Percentiles rank a stretch among this genome's conserved stretches.
Conservation (phyloP, 2,113 vertebrate genomes). For the Romanogobio albipinnatus region DNA sequence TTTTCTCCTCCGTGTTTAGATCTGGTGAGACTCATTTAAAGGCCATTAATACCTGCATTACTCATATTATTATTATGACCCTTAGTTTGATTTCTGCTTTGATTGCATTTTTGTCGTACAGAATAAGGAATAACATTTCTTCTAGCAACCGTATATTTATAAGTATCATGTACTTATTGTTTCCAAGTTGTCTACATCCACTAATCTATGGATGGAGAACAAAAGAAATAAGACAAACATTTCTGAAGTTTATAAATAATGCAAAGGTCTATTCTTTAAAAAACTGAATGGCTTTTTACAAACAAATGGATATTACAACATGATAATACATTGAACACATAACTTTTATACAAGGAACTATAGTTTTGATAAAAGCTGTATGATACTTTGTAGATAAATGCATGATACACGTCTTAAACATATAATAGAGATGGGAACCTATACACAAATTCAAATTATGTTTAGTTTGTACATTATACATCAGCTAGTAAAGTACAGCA, state of each 20-base stretch:
- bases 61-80: slow-evolving; percentile 53
- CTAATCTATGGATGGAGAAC: slow-evolving; percentile 63
- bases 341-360: background rate
- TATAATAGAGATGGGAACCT: background rate
- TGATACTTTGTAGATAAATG: background rate
- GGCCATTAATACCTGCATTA: slow-evolving; percentile 56
- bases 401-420: background rate
- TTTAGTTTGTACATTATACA: background rate
- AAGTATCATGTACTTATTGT: slow-evolving; percentile 59
- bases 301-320: background rate
- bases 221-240: slow-evolving; percentile 57
- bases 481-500: background rate
- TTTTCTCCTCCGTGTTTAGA: slow-evolving; percentile 46
- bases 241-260: slow-evolving; percentile 44
- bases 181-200: slow-evolving; percentile 59
- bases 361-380: background rate
- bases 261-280: slow-evolving; percentile 20
- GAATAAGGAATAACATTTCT: slow-evolving; percentile 36
- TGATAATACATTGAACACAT: background rate
- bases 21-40: slow-evolving; percentile 50
- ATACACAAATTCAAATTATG: background rate
- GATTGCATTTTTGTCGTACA: slow-evolving; percentile 57
- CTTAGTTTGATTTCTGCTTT: slow-evolving; percentile 48
- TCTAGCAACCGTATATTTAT: slow-evolving; percentile 51
- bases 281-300: background rate